phyloP scores from a whole-genome alignment of 2,888 invertebrate genomes.

The Protonemura montana region DNA sequence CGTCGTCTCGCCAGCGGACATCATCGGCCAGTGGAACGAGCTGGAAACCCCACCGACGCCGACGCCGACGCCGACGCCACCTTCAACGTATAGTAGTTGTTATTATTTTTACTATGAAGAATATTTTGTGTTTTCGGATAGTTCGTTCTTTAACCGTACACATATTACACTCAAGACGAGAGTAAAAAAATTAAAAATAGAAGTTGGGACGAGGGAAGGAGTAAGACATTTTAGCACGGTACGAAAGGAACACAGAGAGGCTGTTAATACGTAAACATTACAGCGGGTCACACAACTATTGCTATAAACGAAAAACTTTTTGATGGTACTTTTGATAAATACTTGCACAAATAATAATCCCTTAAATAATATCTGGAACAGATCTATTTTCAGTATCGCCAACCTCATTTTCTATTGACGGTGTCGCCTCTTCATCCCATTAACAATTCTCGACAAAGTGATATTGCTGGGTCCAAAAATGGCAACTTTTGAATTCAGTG shows the following conservation, averaged over 20 bases:
- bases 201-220: background rate
- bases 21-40: background rate
- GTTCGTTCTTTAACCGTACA: background rate
- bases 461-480: no score
- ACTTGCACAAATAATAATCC: no score
- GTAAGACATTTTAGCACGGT: constrained; percentile 10
- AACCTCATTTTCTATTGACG: no score
- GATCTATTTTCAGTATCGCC: no score
- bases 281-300: background rate
- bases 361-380: no score
- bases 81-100: constrained; percentile 13
- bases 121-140: background rate
- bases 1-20: background rate
- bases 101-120: constrained; percentile 37
- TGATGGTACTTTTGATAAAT: no score
- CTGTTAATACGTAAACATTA: background rate
- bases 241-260: background rate
- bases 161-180: background rate
- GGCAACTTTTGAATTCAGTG: no score
- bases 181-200: background rate
- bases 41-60: constrained; percentile 27
- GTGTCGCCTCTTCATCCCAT: no score
- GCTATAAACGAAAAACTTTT: no score
- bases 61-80: background rate
- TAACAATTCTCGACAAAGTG: no score